phyloP scores from a whole-genome alignment of 1,140 invertebrate species.

The Nixonia krombeini region DNA sequence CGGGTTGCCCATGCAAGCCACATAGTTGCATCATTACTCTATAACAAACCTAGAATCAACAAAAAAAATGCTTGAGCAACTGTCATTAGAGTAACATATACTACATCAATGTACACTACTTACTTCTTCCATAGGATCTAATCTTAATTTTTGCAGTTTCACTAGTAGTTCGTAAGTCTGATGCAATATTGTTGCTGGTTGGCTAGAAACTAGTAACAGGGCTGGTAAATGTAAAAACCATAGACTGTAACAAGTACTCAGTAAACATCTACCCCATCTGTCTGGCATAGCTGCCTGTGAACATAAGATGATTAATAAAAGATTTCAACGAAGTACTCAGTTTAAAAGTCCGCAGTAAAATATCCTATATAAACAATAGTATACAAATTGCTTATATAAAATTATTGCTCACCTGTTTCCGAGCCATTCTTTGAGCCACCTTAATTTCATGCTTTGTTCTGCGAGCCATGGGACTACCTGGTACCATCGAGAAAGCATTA shows the following conservation, averaged over 20 bases:
- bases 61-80: neutral
- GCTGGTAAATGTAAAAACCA: slow-evolving; percentile 93
- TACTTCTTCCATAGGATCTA: slow-evolving; percentile 92
- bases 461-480: slow-evolving; percentile 91
- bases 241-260: slow-evolving; percentile 92
- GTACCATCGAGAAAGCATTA: slow-evolving; percentile 71
- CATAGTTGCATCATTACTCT: slow-evolving; percentile 99
- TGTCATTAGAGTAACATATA: neutral
- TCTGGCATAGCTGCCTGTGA: slow-evolving; percentile 76
- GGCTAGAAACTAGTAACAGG: slow-evolving; percentile 72
- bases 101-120: neutral
- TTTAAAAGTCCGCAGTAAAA: neutral
- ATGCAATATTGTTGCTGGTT: slow-evolving; percentile 84
- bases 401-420: slow-evolving; percentile 73
- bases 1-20: slow-evolving; percentile 93
- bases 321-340: neutral
- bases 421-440: slow-evolving; percentile 89
- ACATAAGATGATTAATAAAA: slow-evolving; percentile 9
- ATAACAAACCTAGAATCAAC: slow-evolving; percentile 86
- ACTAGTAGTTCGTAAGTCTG: slow-evolving; percentile 90
- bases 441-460: slow-evolving; percentile 96
- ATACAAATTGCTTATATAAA: no score
- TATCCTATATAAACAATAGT: no score
- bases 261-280: slow-evolving; percentile 92
- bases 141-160: slow-evolving; percentile 81